These are phyloP conservation scores for Hymenochirus boettgeri DNA, from an alignment of 2,113 vertebrate genomes.

Conservation along the genomic window DNA sequence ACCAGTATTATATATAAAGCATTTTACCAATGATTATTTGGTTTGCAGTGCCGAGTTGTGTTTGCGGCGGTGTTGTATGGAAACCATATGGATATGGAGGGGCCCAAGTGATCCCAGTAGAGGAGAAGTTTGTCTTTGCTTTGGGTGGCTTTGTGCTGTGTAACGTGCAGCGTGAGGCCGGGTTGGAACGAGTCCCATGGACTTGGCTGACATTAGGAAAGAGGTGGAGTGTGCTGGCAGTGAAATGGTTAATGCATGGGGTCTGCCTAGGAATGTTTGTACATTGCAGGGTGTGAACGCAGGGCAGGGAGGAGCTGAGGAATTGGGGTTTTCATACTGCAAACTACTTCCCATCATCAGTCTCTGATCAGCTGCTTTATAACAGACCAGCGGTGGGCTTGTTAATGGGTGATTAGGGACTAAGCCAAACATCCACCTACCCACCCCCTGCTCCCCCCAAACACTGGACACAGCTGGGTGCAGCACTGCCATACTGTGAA, in stretches of 20 bases:
- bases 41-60: no score
- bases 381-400: conserved; percentile 10
- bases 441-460: not conserved
- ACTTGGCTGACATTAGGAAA: no score
- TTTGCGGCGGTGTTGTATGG: no score
- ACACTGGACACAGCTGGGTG: not conserved
- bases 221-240: not conserved
- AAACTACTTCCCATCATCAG: not conserved
- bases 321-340: not conserved
- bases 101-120: no score
- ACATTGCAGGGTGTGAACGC: conserved; percentile 17
- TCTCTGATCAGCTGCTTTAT: not conserved
- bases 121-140: no score
- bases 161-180: no score
- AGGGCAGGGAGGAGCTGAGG: not conserved
- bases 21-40: no score
- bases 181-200: no score
- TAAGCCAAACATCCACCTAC: no score
- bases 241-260: conserved; percentile 1
- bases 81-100: no score
- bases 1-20: no score
- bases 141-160: no score
- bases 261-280: conserved; percentile 18
- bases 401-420: conserved; percentile 35
- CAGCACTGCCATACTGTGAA: not conserved